Evolutionary conservation across 1,140 invertebrate species (phyloP).

Genomic region (Idris sp.): DNA sequence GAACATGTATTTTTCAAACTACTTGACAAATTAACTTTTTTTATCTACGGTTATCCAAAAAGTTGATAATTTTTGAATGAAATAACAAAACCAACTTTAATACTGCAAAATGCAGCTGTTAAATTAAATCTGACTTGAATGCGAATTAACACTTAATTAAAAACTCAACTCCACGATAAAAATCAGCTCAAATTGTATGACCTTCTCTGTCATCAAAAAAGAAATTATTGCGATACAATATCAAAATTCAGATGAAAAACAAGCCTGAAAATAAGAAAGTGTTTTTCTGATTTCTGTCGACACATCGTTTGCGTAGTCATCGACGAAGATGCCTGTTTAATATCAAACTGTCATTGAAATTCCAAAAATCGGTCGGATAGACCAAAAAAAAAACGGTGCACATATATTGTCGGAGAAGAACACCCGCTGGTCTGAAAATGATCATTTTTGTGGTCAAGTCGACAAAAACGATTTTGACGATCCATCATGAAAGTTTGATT

Average conservation of each 20-base stretch:
- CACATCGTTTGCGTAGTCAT: constrained; percentile 28
- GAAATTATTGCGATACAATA: constrained; percentile 6
- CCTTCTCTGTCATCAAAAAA: too few species aligned
- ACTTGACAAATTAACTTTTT: constrained; percentile 37
- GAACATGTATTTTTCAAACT: constrained; percentile 3
- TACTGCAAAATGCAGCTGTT: constrained; percentile 19
- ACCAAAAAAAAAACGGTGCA: constrained; percentile 52
- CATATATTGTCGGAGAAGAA: constrained; percentile 50
- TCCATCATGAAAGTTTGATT: constrained; percentile 68
- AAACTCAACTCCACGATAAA: constrained; percentile 27
- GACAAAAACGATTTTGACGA: constrained; percentile 72
- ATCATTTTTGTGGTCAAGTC: constrained; percentile 71
- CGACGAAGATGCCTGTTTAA: constrained; percentile 19
- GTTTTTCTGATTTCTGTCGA: constrained; percentile 24
- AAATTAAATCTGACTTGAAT: constrained; percentile 21
- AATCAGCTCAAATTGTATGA: constrained; percentile 7
- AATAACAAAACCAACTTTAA: too few species aligned
- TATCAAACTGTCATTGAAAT: constrained; percentile 38
- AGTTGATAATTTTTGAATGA: too few species aligned
- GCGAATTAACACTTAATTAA: constrained; percentile 36
- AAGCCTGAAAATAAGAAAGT: constrained; percentile 7
- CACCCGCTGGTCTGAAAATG: constrained; percentile 70
- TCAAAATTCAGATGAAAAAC: background rate
- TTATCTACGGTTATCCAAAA: too few species aligned
- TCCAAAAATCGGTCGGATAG: constrained; percentile 56